Conservation (phyloP, 2,888 invertebrate genomes). For the Cancer borealis region DNA sequence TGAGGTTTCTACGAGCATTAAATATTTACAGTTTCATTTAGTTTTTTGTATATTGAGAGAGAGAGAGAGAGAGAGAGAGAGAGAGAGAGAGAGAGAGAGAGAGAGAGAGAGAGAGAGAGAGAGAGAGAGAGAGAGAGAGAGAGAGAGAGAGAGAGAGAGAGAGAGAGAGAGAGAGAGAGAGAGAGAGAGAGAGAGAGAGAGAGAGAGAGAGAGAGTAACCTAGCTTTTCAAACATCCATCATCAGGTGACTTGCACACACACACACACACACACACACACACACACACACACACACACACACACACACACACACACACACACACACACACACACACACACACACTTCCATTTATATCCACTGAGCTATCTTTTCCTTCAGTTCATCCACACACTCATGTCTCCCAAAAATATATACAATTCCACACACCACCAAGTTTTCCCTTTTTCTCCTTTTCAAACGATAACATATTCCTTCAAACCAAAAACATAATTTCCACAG, state of each 20-base stretch:
- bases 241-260: background rate
- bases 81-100: background rate
- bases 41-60: no score
- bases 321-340: background rate
- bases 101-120: background rate
- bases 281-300: constrained; percentile 26
- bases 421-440: no score
- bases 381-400: no score
- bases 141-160: constrained; percentile 26
- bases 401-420: no score
- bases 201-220: background rate
- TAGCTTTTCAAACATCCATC: background rate
- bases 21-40: no score
- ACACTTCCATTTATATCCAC: background rate
- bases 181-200: background rate
- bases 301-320: background rate
- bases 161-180: constrained; percentile 26
- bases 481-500: no score
- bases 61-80: no score
- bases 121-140: background rate
- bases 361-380: no score
- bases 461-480: no score
- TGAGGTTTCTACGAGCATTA: background rate
- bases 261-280: constrained; percentile 2
- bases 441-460: no score